Evolutionary conservation across 2,888 invertebrate species (phyloP).

Genomic region (Andrena chrysosceles): DNA sequence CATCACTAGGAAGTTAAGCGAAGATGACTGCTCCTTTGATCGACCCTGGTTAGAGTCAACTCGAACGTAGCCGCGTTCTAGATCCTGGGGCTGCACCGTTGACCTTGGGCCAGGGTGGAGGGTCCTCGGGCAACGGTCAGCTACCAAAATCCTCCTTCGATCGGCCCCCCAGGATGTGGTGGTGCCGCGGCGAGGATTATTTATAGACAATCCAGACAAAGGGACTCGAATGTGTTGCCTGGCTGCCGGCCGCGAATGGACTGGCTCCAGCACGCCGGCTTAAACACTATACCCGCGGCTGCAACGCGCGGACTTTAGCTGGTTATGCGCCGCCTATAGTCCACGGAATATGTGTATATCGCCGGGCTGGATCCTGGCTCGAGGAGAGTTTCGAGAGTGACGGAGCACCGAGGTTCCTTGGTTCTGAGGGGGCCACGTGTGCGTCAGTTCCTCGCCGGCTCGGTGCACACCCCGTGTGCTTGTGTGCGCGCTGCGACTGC

Average conservation of each 20-base stretch:
- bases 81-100: background rate
- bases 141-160: constrained; percentile 11
- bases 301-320: constrained; percentile 76
- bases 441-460: background rate
- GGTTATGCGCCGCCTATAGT: constrained; percentile 71
- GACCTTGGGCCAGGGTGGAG: constrained; percentile 67
- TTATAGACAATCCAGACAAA: constrained; percentile 67
- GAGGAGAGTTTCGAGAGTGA: constrained; percentile 48
- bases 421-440: constrained; percentile 29
- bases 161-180: background rate
- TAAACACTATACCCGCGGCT: constrained; percentile 75
- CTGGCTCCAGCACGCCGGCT: constrained; percentile 74
- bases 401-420: constrained; percentile 34
- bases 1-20: background rate
- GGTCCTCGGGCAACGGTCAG: constrained; percentile 1
- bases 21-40: too few relatives aligned
- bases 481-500: constrained; percentile 40
- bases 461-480: constrained; percentile 2
- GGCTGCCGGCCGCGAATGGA: constrained; percentile 82
- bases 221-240: constrained; percentile 78
- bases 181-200: constrained; percentile 29
- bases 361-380: constrained; percentile 23
- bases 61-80: too few relatives aligned
- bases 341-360: constrained; percentile 20
- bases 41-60: too few relatives aligned